Evolutionary conservation across 2,888 invertebrate species (phyloP).

Genomic region (Caenorhabditis sp.): DNA sequence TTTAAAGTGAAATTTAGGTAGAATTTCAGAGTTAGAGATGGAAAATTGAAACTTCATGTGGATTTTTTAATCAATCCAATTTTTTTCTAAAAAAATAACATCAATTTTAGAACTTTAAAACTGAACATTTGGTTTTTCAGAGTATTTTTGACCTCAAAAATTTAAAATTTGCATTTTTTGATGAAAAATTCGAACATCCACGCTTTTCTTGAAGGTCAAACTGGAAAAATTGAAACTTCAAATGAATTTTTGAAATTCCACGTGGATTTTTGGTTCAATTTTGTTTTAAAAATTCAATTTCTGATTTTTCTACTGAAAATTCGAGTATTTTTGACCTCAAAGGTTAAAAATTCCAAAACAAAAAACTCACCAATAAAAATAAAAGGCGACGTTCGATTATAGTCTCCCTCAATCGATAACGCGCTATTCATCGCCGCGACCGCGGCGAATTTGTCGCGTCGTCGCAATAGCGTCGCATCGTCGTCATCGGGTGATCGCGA

Average conservation of each 20-base stretch:
- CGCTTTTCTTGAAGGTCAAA: too few species aligned
- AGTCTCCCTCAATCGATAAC: constrained; percentile 15
- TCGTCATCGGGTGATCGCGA: constrained; percentile 26
- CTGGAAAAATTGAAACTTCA: constrained; percentile 17
- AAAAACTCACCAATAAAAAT: constrained; percentile 28
- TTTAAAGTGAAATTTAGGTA: too few species aligned
- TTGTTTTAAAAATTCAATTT: constrained; percentile 3
- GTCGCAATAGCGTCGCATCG: constrained; percentile 13
- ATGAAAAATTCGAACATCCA: too few species aligned
- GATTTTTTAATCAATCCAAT: too few species aligned
- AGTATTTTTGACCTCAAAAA: too few species aligned
- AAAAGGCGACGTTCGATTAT: constrained; percentile 34
- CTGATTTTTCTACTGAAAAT: not conserved
- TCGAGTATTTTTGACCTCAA: constrained; percentile 8
- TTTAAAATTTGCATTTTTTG: too few species aligned
- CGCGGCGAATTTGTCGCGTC: constrained; percentile 18
- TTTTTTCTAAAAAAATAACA: too few species aligned
- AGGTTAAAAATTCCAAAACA: not conserved
- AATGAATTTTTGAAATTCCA: not conserved
- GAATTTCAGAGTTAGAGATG: too few species aligned
- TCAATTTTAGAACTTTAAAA: too few species aligned
- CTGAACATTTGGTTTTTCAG: too few species aligned
- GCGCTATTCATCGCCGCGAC: constrained; percentile 2
- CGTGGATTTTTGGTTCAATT: not conserved
- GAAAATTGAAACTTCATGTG: too few species aligned